Base-by-base conservation (phyloP, 2,797 vertebrate species). In the Gallinago solitaria region DNA sequence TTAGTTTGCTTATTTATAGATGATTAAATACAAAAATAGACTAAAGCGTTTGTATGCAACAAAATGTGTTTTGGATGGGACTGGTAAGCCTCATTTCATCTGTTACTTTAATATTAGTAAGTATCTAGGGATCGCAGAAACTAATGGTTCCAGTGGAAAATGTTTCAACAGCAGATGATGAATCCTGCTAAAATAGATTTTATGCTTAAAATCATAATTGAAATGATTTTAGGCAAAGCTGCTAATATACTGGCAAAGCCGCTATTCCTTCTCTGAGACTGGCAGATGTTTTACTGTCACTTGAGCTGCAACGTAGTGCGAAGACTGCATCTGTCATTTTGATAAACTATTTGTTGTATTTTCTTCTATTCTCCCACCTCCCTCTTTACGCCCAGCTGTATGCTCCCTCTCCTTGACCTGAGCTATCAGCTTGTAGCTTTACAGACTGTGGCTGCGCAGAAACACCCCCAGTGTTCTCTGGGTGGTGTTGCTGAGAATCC, bases 1-100 rank as follows among this genome's bases (percentile, higher is more conserved):
- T 84, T 50, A 32, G 50, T 54, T 87, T 80, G 56, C 60, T 75
- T 89, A 74, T 77, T 82, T 92, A 53, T 67, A 64, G 53, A 48
- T 59, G 7, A 45, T 65, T 76, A 87, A 79, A 87, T 37, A n/a
- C 30, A 90, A 88, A 94, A 94, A 82, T 54, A 81, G 43, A 87
- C n/a, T 57, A 59, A 93, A 86, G 21, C 13, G 45, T 88, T 68
- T 60, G 20, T 56, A 68, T 27, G 23, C 45, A 75, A 65, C 32
- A 93, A 81, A 90, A 61, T 51, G 25, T 15, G 9, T 51, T 87
- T 90, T 75, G 33, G 23, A 54, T 79, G 54, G 50, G 18, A 50
- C 39, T 28, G 54, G 78, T 50, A 90, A 60, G 11, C 20, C 37
- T 69, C 18, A 76, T 84, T 67, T 76, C 15, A 28, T 47, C 18